Percentiles rank a stretch among this genome's conserved stretches.
These are phyloP conservation scores for Lumbricus terrestris DNA, from an alignment of 2,888 invertebrate genomes.

Conservation along the genomic window DNA sequence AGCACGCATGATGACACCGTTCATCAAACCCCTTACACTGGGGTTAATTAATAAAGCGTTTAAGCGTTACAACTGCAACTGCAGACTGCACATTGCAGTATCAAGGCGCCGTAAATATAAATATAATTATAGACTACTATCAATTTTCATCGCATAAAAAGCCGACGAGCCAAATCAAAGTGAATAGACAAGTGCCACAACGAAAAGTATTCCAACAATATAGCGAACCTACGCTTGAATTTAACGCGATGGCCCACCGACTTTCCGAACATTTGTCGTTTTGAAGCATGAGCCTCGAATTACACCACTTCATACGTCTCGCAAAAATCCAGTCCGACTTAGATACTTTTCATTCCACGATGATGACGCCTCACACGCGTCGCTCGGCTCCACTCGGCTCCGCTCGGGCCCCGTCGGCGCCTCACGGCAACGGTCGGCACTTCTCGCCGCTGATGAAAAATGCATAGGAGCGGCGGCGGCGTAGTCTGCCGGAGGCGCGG, in stretches of 20 bases:
- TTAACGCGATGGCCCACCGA: neutral
- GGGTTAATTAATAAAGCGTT: too few species aligned
- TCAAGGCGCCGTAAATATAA: too few species aligned
- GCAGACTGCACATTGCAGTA: neutral
- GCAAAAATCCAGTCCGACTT: neutral
- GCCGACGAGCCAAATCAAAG: neutral
- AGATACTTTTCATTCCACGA: neutral
- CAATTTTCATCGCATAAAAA: neutral
- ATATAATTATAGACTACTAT: neutral
- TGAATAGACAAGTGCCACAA: neutral
- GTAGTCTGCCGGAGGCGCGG: neutral
- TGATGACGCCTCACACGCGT: neutral
- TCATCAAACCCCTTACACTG: too few species aligned
- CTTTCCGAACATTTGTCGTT: neutral
- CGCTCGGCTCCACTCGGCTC: neutral
- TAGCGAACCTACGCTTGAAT: neutral
- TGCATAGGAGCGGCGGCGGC: constrained; percentile 3
- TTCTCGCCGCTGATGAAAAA: neutral
- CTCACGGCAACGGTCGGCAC: neutral
- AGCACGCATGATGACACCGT: too few species aligned
- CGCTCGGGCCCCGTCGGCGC: neutral
- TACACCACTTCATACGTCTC: neutral
- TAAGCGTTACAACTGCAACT: neutral
- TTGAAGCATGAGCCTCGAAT: neutral
- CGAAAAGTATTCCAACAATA: neutral